Evolutionary conservation across 2,888 invertebrate genomes (phyloP).

Genomic region (Nymphalis polychloros): DNA sequence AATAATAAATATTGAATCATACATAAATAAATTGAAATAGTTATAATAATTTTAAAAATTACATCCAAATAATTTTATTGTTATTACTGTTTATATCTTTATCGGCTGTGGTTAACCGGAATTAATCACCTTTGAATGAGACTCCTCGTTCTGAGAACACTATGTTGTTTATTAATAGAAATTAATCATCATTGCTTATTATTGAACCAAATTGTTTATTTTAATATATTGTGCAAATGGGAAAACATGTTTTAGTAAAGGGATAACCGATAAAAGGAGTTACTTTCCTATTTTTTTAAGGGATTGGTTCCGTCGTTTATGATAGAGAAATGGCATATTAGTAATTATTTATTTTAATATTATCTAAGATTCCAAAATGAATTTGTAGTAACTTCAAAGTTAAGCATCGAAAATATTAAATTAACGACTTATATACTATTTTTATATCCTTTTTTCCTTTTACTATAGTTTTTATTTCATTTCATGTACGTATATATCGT

Average conservation of each 20-base stretch:
- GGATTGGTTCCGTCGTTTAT: too few relatives aligned
- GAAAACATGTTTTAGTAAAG: background rate
- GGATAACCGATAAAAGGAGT: too few relatives aligned
- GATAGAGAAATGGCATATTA: too few relatives aligned
- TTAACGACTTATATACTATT: too few relatives aligned
- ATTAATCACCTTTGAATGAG: conserved; percentile 57
- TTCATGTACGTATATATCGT: too few relatives aligned
- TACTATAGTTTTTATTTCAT: too few relatives aligned
- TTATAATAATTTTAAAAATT: background rate
- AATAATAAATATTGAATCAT: conserved; percentile 5
- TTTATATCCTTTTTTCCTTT: too few relatives aligned
- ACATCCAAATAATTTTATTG: background rate
- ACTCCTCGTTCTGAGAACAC: conserved; percentile 45
- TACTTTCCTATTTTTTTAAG: too few relatives aligned
- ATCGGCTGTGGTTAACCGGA: conserved; percentile 53
- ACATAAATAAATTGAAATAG: conserved; percentile 1
- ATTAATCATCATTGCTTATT: conserved; percentile 42
- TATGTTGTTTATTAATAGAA: conserved; percentile 36
- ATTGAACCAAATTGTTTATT: background rate
- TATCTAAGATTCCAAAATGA: too few relatives aligned
- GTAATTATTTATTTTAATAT: too few relatives aligned
- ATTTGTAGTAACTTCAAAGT: too few relatives aligned
- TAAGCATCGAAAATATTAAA: too few relatives aligned
- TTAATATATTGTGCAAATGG: background rate
- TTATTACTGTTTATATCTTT: conserved; percentile 8